Conservation (phyloP, 2,888 invertebrate genomes). For the Mesochorus sp. region DNA sequence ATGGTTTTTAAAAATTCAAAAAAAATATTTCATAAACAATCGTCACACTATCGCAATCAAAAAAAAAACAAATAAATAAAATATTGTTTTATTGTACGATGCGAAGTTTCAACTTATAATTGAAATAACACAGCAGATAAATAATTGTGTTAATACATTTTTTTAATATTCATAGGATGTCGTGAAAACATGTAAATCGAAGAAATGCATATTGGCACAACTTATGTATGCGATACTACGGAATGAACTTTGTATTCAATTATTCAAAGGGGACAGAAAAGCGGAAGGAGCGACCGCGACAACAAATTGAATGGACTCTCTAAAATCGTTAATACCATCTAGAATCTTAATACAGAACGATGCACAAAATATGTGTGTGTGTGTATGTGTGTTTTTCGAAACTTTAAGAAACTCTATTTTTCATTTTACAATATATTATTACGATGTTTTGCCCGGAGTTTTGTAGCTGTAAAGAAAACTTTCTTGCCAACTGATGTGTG, state of each 20-base stretch:
- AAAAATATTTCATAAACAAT: too few species aligned
- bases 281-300: background rate
- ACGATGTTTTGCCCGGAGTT: background rate
- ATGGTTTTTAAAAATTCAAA: too few species aligned
- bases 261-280: background rate
- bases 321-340: background rate
- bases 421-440: background rate
- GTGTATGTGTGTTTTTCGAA: slow-evolving; percentile 7
- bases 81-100: too few species aligned
- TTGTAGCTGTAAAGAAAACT: background rate
- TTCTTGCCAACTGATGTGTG: slow-evolving; percentile 20
- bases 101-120: too few species aligned
- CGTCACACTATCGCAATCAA: too few species aligned
- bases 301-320: background rate
- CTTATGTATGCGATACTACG: slow-evolving; percentile 23
- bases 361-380: background rate
- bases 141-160: background rate
- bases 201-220: background rate
- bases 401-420: slow-evolving; percentile 16
- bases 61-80: too few species aligned
- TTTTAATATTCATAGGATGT: background rate
- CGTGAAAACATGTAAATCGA: background rate
- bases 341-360: slow-evolving; percentile 1
- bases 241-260: slow-evolving; percentile 28
- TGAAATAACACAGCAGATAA: too few species aligned